Conservation (phyloP, 2,113 vertebrate genomes). For the Perognathus longimembris region DNA sequence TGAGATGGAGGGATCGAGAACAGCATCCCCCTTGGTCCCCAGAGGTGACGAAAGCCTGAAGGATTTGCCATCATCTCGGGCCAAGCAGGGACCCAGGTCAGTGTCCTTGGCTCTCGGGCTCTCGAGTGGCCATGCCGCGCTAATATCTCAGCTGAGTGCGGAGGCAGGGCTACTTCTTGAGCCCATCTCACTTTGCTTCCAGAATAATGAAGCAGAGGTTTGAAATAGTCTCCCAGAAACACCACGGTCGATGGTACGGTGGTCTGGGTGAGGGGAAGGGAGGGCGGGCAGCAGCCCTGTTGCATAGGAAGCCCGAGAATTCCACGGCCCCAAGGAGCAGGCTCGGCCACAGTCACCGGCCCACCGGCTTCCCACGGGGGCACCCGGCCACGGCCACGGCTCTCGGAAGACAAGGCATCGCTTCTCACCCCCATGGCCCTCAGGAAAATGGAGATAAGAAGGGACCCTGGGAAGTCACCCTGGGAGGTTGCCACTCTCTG, state of each 20-base stretch:
- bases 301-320: accelerated
- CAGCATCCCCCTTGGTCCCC: not conserved
- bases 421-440: not conserved
- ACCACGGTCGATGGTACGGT: accelerated
- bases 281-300: accelerated
- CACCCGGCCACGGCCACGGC: not conserved
- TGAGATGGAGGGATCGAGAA: accelerated
- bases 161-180: not conserved
- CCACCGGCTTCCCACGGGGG: not conserved
- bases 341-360: accelerated
- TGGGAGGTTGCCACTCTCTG: not conserved
- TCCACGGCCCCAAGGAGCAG: accelerated
- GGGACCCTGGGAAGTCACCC: not conserved
- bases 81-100: not conserved
- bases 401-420: accelerated
- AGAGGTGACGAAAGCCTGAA: not conserved
- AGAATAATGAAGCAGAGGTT: not conserved
- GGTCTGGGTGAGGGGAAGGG: too few relatives aligned
- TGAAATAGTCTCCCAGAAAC: not conserved
- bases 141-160: not conserved
- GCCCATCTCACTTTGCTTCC: not conserved
- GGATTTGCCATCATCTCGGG: not conserved
- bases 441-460: not conserved
- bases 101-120: not conserved
- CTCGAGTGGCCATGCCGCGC: not conserved